A percentile compares a stretch with the other conserved stretches of the same genome.
Evolutionary conservation across 2,888 invertebrate genomes (phyloP).

Genomic region (Lasioglossum malachurum): DNA sequence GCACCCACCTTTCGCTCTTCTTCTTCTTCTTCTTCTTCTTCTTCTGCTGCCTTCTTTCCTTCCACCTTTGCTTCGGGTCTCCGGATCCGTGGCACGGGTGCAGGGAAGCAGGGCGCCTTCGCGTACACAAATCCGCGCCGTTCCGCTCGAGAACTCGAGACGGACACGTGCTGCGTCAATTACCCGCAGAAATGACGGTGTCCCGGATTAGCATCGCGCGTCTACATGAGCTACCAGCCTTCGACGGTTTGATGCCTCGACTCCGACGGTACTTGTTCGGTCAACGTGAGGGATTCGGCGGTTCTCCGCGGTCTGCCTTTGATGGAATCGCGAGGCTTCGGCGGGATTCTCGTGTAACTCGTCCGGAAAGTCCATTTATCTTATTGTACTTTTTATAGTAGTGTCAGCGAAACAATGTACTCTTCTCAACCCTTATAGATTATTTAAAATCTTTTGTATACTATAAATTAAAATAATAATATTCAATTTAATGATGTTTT

Average conservation of each 20-base stretch:
- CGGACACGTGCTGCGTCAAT: constrained; percentile 54
- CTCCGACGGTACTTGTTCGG: not conserved
- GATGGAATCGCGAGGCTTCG: not conserved
- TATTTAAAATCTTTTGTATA: no score
- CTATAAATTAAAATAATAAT: no score
- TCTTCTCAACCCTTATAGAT: no score
- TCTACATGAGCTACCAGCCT: not conserved
- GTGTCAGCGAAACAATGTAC: no score
- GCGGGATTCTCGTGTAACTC: not conserved
- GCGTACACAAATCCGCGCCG: constrained; percentile 5
- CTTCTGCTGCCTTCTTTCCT: constrained; percentile 4
- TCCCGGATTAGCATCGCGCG: constrained; percentile 1
- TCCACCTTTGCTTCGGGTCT: not conserved
- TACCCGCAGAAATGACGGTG: constrained; percentile 23
- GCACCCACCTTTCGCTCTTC: constrained; percentile 41
- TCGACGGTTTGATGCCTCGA: not conserved
- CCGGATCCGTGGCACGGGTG: constrained; percentile 1
- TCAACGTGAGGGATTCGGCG: not conserved
- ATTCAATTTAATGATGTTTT: no score
- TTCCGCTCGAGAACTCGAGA: constrained; percentile 30
- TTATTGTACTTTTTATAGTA: no score
- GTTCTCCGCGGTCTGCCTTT: not conserved
- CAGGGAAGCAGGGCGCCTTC: not conserved
- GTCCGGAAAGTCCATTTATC: no score
- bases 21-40: constrained; percentile 36